Evolutionary conservation across 2,888 invertebrate genomes (phyloP).

Genomic region (Patella depressa): DNA sequence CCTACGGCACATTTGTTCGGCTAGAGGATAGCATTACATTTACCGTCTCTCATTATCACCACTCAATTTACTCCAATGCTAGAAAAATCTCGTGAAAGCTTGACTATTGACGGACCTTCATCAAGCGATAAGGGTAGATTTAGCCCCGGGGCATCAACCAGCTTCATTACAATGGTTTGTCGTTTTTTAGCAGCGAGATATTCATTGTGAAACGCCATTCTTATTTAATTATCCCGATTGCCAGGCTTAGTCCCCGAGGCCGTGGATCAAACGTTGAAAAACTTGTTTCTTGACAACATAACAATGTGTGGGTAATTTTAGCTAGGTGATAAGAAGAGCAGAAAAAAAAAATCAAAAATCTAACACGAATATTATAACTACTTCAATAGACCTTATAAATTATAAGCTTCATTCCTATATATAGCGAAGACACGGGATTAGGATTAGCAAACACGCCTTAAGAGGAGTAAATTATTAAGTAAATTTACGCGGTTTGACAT

Average conservation of each 20-base stretch:
- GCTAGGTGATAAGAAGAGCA: constrained; percentile 13
- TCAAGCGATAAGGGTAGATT: constrained; percentile 19
- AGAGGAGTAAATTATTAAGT: constrained; percentile 2
- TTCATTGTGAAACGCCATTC: constrained; percentile 34
- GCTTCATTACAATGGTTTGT: constrained; percentile 23
- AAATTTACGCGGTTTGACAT: constrained; percentile 2
- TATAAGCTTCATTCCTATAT: no score
- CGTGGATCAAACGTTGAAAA: constrained; percentile 34
- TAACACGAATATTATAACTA: no score
- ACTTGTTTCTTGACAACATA: constrained; percentile 27
- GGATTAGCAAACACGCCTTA: constrained; percentile 2
- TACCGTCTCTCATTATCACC: constrained; percentile 22
- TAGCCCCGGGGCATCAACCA: constrained; percentile 9
- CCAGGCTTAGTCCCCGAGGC: constrained; percentile 25
- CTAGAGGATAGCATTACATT: constrained; percentile 21
- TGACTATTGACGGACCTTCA: constrained; percentile 2
- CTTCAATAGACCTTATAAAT: no score
- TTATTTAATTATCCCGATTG: constrained; percentile 42
- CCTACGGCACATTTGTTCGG: constrained; percentile 12
- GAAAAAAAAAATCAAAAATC: constrained; percentile 4
- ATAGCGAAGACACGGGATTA: not conserved
- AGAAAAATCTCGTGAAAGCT: constrained; percentile 12
- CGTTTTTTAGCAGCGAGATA: constrained; percentile 24
- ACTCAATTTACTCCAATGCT: constrained; percentile 15
- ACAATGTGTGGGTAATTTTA: constrained; percentile 27